These are phyloP conservation scores for Synergus gifuensis DNA, from an alignment of 2,888 invertebrate species.

Conservation along the genomic window DNA sequence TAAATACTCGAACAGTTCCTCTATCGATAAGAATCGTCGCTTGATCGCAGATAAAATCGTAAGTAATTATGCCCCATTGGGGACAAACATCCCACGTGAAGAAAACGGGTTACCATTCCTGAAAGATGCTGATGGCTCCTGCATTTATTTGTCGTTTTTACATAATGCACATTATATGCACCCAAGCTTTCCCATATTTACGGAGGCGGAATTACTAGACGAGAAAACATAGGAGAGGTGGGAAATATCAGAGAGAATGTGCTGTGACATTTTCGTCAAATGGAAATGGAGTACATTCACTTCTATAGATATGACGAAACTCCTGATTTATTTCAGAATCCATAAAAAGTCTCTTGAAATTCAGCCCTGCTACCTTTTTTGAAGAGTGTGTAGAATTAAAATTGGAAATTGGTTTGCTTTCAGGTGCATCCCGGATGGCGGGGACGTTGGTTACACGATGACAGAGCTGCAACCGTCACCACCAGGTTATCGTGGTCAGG, in stretches of 20 bases:
- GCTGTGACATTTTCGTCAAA: constrained; percentile 12
- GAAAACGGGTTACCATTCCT: constrained; percentile 31
- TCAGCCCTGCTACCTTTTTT: no score
- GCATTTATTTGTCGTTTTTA: constrained; percentile 30
- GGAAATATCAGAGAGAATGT: neutral
- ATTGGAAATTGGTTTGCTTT: constrained; percentile 39
- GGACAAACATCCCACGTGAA: constrained; percentile 48
- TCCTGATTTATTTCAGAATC: neutral
- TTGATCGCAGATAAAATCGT: constrained; percentile 51
- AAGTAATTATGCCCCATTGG: constrained; percentile 52
- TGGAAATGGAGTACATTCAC: neutral
- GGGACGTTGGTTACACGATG: constrained; percentile 76
- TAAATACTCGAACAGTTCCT: constrained; percentile 49
- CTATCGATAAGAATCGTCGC: constrained; percentile 52
- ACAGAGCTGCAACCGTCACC: constrained; percentile 77
- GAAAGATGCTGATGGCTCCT: constrained; percentile 14
- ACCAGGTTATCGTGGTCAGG: constrained; percentile 75
- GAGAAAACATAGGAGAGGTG: constrained; percentile 7
- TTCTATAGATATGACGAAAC: constrained; percentile 14
- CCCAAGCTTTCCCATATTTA: constrained; percentile 28
- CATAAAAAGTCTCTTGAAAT: no score
- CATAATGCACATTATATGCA: constrained; percentile 19
- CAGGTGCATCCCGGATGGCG: constrained; percentile 77
- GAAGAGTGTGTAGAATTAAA: neutral
- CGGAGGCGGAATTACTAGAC: constrained; percentile 23